Evolutionary conservation across 2,797 vertebrate species (phyloP), one percentile per base, ranked within the genome.

Genomic region (Cetoscarus ocellatus): DNA sequence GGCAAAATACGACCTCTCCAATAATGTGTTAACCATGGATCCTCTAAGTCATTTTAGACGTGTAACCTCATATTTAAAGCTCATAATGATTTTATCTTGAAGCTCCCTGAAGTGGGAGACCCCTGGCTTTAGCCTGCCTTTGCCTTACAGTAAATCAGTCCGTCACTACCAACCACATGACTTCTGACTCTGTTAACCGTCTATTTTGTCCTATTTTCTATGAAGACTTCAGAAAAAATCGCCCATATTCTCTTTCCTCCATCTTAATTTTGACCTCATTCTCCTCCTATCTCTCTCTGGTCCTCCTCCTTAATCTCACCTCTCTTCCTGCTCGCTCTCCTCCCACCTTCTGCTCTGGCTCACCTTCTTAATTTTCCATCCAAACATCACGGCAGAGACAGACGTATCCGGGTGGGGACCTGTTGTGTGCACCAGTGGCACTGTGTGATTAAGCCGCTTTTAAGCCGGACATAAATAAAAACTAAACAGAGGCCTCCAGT

Each of bases 381-480:
- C 84, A 53, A 68, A 82, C 83, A 70, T 79, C 79, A 63, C 47
- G 62, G 84, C 88, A 67, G 60, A 87, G 80, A 68, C 80, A 83
- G 77, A 79, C 86, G 63, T 58, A 82, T 81, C 79, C 69, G 79
- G 86, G 76, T 66, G 48, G 83, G 84, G 90, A 89, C 83, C 81
- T 88, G 88, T 90, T 88, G 90, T 92, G 79, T 88, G 80, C 82
- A 83, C 86, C 82, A 65, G 70, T 62, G 67, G 86, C 86, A 43
- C 84, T 72, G 79, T 84, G 84, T 90, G 90, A 91, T 92, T 92
- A 92, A 94, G 90, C 85, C 12, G 62, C 80, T 89, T 90, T 92
- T 86, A 91, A 88, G 79, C 58, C 77, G 12, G 14, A 65, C 84
- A 79, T 89, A 91, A 92, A 93, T 92, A 91, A 88, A 88, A 92